Base-by-base conservation (phyloP, 2,797 vertebrate genomes). In the Trichosurus vulpecula region DNA sequence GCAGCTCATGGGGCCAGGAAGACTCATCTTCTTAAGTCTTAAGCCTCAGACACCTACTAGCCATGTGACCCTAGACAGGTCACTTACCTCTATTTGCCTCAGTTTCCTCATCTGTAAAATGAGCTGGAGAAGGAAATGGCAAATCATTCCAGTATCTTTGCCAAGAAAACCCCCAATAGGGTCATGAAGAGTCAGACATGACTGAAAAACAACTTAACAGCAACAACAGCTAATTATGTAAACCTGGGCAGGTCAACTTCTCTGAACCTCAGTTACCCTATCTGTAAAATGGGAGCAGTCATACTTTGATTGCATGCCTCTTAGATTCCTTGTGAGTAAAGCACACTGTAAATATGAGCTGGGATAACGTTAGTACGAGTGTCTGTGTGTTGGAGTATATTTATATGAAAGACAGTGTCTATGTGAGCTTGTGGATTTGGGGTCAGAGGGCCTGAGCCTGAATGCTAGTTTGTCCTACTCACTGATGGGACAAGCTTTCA, bases 311-410 rank as follows among this genome's bases (percentile, higher is more conserved):
- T 22, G 12, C 8, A 47, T 74, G 41, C 19, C n/a, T 74, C 66
- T 25, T 47, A 81, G 22, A 47, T 81, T 47, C 22, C 22, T 81
- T 47, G 74, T 81, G 22, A 81, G 74, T 13, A 54, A 35, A 90
- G 54, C 29, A 91, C 52, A 51, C 0, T 0, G 19, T 0, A 19
- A 29, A 6, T 89, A 55, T 56, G 35, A 41, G 14, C 12, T 53
- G 54, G 94, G 92, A 74, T 87, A 66, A 91, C 14, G 51, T 27
- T 55, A 53, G 54, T 4, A 54, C n/a, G 0, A 0, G 0, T 35
- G 0, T 47, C 13, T 52, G 31, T 22, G 54, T 58, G 3, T 8
- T 0, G 0, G 31, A 31, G 1, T 30, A 52, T 41, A 87, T 87
- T 51, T 4, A 57, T 29, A 52, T 3, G 35, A 58, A 55, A 22